Percentiles rank a stretch among this genome's conserved stretches.
Evolutionary conservation across 2,113 vertebrate species (phyloP).

Genomic region (Nerophis ophidion): DNA sequence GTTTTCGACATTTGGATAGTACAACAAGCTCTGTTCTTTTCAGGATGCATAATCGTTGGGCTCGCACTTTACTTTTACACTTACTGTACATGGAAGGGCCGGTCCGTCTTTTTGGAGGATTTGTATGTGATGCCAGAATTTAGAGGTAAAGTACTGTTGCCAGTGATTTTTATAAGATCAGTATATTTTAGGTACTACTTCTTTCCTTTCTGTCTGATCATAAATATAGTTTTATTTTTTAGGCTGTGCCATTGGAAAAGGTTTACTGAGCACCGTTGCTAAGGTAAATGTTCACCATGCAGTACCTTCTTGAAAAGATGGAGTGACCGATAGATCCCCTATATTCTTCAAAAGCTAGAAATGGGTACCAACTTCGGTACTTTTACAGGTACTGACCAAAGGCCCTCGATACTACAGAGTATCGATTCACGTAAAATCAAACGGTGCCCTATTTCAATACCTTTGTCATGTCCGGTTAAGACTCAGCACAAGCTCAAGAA

Average conservation of each 20-base stretch:
- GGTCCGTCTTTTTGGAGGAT: slow-evolving; percentile 75
- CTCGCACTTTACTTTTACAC: slow-evolving; percentile 76
- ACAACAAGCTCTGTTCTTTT: not conserved
- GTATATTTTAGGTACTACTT: not conserved
- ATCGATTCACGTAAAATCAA: too few species aligned
- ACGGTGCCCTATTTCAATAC: too few species aligned
- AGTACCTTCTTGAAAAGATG: too few species aligned
- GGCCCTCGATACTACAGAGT: too few species aligned
- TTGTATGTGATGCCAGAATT: slow-evolving; percentile 81
- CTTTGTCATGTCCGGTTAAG: too few species aligned
- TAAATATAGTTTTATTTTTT: not conserved
- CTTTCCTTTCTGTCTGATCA: not conserved
- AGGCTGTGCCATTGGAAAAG: slow-evolving; percentile 74
- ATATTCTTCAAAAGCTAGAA: too few species aligned
- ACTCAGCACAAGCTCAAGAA: too few species aligned
- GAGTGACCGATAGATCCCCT: too few species aligned
- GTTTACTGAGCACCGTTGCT: slow-evolving; percentile 67
- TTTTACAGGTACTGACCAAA: too few species aligned
- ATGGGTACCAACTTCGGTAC: too few species aligned
- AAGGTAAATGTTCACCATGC: slow-evolving; percentile 56
- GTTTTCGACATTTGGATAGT: too few species aligned
- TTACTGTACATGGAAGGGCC: slow-evolving; percentile 76
- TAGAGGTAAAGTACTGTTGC: slow-evolving; percentile 65
- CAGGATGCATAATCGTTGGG: slow-evolving; percentile 68
- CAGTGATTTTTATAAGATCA: not conserved